Evolutionary conservation across 1,140 invertebrate species (phyloP).

Genomic region (Anastrepha ludens): DNA sequence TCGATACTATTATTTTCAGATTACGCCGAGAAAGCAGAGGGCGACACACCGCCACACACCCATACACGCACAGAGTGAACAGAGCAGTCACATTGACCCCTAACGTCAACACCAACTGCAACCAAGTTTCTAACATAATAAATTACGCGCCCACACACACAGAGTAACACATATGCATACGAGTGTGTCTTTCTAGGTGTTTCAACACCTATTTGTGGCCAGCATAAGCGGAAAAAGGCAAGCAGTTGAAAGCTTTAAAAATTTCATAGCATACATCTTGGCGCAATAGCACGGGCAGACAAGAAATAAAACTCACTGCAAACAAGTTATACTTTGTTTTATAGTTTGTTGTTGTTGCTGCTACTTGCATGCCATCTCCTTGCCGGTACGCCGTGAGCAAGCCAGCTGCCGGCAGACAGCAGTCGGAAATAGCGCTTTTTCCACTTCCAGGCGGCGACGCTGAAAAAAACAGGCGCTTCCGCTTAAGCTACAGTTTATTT

Average conservation of each 20-base stretch:
- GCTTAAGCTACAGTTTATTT: neutral
- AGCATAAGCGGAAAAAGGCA: neutral
- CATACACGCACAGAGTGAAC: neutral
- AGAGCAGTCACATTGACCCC: conserved; percentile 38
- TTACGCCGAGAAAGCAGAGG: neutral
- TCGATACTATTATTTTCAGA: conserved; percentile 50
- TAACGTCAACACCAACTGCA: neutral
- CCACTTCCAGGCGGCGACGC: conserved; percentile 9
- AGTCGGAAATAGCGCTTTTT: conserved; percentile 50
- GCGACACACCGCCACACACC: neutral
- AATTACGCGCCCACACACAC: conserved; percentile 20
- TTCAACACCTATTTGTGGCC: conserved; percentile 41
- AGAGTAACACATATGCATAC: neutral
- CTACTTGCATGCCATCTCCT: neutral
- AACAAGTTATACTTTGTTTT: neutral
- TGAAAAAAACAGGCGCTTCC: conserved; percentile 37
- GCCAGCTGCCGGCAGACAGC: conserved; percentile 3
- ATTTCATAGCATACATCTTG: conserved; percentile 51
- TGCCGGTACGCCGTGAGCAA: neutral
- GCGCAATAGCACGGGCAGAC: neutral
- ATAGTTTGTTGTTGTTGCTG: neutral
- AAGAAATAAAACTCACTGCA: conserved; percentile 32
- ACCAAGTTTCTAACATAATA: conserved; percentile 1
- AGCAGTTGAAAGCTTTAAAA: conserved; percentile 24
- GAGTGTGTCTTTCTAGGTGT: neutral